Base-by-base conservation (phyloP, 2,888 invertebrate genomes). In the Xanthorhoe spadicearia region DNA sequence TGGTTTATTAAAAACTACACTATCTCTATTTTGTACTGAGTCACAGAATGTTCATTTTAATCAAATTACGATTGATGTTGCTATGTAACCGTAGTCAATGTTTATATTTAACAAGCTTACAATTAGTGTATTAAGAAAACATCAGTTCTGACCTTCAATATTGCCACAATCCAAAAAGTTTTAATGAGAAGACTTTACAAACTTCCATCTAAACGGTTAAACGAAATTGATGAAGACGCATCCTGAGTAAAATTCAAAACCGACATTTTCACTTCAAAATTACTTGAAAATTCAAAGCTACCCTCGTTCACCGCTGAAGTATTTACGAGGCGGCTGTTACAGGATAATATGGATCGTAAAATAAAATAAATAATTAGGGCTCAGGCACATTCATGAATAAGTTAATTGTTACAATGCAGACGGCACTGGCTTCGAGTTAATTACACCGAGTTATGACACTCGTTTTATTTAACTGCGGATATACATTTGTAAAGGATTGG, bases 281-380 rank as follows among this genome's bases (percentile, higher is more conserved):
- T 76, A 75, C 79, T 79, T 79, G 76, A 79, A 81, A 81, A 82
- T 80, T 83, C 77, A 77, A 76, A 82, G 77, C 78, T 79, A 74
- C 82, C 79, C 80, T 77, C 79, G 72, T 74, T 75, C 74, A 80
- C 83, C 81, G 79, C 84, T 85, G 81, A 83, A 87, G 83, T 88
- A 89, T 91, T 90, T 89, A 90, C 86, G 89, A 86, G 83, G 75
- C 76, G 83, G 82, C 84, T 80, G 84, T 85, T 82, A 85, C 85
- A 80, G 85, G 87, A 87, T 90, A 90, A 92, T 88, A 86, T 90
- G 82, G 80, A 78, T 87, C 90, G 85, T 92, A 91, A 92, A 92
- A 89, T 91, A 90, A 90, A 90, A 89, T 91, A 90, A 91, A 91
- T 92, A 91, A 91, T 91, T 90, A 89, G 84, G 83, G 80, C 81